These are phyloP conservation scores for Petroica traversi DNA, from an alignment of 2,113 vertebrate species.

Conservation along the genomic window DNA sequence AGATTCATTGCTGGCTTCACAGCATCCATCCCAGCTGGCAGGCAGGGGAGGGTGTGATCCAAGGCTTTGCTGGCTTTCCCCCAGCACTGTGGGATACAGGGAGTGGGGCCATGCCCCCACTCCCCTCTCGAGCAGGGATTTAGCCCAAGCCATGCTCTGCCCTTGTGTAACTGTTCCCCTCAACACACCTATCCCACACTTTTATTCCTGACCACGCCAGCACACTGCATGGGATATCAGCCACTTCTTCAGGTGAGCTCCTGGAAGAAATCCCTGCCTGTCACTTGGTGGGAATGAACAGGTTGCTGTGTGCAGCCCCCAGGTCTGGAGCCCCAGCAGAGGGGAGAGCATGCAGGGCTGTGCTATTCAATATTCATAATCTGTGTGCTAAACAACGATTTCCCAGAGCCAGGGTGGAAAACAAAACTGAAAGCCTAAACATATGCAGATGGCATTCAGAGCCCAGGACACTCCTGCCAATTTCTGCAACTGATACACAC, in stretches of 20 bases:
- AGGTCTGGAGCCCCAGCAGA: neutral
- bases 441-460: conserved; percentile 50
- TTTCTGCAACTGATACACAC: conserved; percentile 29
- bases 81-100: rapidly evolving
- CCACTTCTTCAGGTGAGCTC: neutral
- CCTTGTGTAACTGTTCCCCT: neutral
- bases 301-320: rapidly evolving
- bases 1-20: rapidly evolving
- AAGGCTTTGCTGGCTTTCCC: neutral
- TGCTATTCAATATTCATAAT: too few species aligned
- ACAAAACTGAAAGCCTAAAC: conserved; percentile 52
- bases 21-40: neutral
- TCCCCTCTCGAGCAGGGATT: neutral
- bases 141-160: rapidly evolving
- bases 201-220: neutral
- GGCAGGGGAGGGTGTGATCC: neutral
- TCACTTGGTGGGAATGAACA: neutral
- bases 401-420: conserved; percentile 10
- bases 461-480: conserved; percentile 5
- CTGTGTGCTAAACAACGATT: neutral
- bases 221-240: rapidly evolving
- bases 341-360: too few species aligned
- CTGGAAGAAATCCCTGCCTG: neutral
- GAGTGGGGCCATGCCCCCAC: neutral
- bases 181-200: neutral